Percentiles rank a stretch among this genome's conserved stretches.
These are phyloP conservation scores for Glossophaga mutica DNA, from an alignment of 2,797 vertebrate species.

Conservation along the genomic window DNA sequence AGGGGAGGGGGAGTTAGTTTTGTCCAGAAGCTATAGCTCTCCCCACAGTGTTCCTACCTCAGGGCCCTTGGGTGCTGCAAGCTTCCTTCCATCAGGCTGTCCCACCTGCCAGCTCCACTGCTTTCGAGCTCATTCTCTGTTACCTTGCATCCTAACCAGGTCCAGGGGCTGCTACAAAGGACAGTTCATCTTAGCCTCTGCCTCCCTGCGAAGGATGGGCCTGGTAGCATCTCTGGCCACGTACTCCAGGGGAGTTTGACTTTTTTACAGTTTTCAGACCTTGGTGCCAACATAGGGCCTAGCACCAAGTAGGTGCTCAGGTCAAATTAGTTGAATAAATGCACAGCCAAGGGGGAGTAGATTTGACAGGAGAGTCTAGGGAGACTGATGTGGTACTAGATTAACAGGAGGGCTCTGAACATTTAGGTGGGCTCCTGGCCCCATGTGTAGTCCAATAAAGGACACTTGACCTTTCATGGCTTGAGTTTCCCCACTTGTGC, in stretches of 20 bases:
- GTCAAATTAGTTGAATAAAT: background rate
- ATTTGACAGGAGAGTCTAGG: background rate
- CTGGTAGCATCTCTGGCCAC: background rate
- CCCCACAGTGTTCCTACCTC: background rate
- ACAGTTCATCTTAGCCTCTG: background rate
- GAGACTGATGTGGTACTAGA: background rate
- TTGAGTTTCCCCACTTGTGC: background rate
- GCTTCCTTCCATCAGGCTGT: constrained; percentile 4
- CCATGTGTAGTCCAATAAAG: background rate
- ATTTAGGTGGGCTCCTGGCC: background rate
- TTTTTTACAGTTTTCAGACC: background rate
- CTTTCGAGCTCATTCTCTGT: background rate
- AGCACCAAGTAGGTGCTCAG: background rate
- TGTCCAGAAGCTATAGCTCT: background rate
- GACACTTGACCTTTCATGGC: background rate
- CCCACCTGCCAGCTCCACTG: background rate
- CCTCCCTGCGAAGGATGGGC: background rate
- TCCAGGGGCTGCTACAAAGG: background rate
- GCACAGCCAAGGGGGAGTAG: background rate
- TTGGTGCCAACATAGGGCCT: background rate
- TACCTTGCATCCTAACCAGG: background rate
- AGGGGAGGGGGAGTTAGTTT: background rate
- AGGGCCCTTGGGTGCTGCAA: background rate
- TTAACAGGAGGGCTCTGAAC: background rate
- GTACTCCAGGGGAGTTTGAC: background rate